Base-by-base conservation (phyloP, 2,113 vertebrate species). In the Aptenodytes patagonicus region DNA sequence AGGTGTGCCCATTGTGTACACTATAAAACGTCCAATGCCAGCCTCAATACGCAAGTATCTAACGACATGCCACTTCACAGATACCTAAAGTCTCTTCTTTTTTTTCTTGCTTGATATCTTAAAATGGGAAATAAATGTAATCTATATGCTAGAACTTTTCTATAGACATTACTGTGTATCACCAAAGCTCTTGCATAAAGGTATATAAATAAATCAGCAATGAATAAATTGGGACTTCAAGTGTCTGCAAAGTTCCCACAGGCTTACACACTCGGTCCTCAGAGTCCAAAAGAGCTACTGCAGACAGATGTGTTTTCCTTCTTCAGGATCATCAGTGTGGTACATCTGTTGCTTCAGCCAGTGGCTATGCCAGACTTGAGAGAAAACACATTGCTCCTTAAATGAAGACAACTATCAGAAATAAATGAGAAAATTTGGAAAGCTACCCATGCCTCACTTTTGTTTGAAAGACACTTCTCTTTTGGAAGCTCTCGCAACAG, bases 321-420 rank as follows among this genome's bases (percentile, higher is more conserved):
- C 84, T 91, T 93, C 49, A 62, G 62, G n/a, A 69, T 91, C 58
- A 78, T 95, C 90, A 96, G 31, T 57, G 80, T 96, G 87, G 83
- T 55, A 78, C 92, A 95, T 89, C 93, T 97, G 95, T 96, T 96
- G 83, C 92, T 97, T 95, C 94, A 97, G 92, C 95, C 93, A 91
- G 28, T 76, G 89, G 95, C 95, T 93, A 79, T 88, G 86, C 90
- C 75, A 88, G 90, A 73, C 69, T 70, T 38, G 9, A 83, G 88
- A 96, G 90, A 87, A 96, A 90, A 96, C 78, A 84, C 42, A 1
- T 75, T 94, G 65, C 89, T 93, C 90, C 61, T 96, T 97, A 95
- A 96, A 82, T 76, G 55, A 94, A 93, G 76, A 97, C 80, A 96
- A 94, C 89, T 69, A 89, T 88, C 77, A 79, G 89, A 96, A 97